These are phyloP conservation scores for Deroptyus accipitrinus DNA, from an alignment of 2,113 vertebrate genomes.

Conservation along the genomic window DNA sequence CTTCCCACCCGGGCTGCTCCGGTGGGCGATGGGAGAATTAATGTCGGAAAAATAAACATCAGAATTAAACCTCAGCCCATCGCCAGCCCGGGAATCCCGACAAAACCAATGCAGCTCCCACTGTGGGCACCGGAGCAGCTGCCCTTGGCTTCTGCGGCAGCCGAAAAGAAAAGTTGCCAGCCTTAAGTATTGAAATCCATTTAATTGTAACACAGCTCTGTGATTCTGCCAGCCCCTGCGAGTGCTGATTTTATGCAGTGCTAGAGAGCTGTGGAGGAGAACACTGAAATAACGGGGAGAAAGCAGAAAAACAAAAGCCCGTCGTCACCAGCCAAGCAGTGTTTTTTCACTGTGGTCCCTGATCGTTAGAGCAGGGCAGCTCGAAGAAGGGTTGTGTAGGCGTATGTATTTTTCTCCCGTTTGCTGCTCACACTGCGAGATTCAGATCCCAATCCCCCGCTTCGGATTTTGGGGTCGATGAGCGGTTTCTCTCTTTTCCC, in stretches of 20 bases:
- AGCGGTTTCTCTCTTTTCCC: not conserved
- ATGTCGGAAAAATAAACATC: not conserved
- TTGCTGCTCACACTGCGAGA: not conserved
- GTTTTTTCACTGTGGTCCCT: not conserved
- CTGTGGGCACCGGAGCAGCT: not conserved
- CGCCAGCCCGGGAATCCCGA: not conserved
- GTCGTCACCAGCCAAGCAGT: accelerated
- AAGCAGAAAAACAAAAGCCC: not conserved
- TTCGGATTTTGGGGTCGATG: not conserved
- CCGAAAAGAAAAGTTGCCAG: not conserved
- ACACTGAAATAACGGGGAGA: not conserved
- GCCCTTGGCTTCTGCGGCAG: not conserved
- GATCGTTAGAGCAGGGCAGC: not conserved
- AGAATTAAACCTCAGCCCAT: not conserved
- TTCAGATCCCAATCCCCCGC: not conserved
- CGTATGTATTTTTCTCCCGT: not conserved
- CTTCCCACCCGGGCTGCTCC: not conserved
- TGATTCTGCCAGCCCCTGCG: not conserved
- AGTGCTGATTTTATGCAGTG: not conserved
- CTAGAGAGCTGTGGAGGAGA: not conserved
- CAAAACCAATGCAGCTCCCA: not conserved
- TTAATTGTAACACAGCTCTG: not conserved
- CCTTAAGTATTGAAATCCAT: accelerated
- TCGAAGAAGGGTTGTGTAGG: not conserved
- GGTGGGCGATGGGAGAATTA: not conserved